Base-by-base conservation (phyloP, 2,797 vertebrate genomes). In the Lophius americanus region DNA sequence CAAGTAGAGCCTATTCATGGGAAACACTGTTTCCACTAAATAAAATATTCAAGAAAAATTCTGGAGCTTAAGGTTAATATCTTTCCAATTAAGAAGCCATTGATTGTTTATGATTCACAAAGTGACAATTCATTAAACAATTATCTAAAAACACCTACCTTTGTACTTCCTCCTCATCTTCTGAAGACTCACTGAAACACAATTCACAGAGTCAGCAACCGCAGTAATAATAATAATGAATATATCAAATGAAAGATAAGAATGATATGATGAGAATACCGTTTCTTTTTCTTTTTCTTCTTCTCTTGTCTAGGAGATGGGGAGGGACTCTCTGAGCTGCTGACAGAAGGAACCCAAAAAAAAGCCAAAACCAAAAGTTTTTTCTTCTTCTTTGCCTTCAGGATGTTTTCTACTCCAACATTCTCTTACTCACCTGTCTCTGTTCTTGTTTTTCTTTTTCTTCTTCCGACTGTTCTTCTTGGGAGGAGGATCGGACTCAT, bases 391-490 rank as follows among this genome's bases (percentile, higher is more conserved):
- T 6, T 49, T 5, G 1, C 0, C 3, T 1, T 35, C 9, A 2
- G 23, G 9, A 9, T 1, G 2, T 13, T 61, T 35, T 48, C n/a
- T 6, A 14, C 9, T 51, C 5, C 52, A 1, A 11, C 14, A 3
- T 11, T 56, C 0, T 51, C 8, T 0, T 5, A 80, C 82, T 89
- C 67, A 94, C 93, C 93, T 90, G 46, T 93, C 92, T 85, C 88
- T 87, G 60, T 41, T 89, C 80, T 91, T 93, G 76, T 94, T 96
- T 76, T 93, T 94, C 90, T 94, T 94, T 23, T 95, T 96, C 84
- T 96, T 97, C 92, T 96, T 98, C 10, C 95, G 94, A 67, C 95
- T 95, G 60, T 94, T 94, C 75, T 96, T 96, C 68, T 87, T 90
- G 23, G 95, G 93, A 2, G 95, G 95, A 55, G 95, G 94, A 38